phyloP scores from a whole-genome alignment of 2,797 vertebrate species.

The Acanthornis magna region DNA sequence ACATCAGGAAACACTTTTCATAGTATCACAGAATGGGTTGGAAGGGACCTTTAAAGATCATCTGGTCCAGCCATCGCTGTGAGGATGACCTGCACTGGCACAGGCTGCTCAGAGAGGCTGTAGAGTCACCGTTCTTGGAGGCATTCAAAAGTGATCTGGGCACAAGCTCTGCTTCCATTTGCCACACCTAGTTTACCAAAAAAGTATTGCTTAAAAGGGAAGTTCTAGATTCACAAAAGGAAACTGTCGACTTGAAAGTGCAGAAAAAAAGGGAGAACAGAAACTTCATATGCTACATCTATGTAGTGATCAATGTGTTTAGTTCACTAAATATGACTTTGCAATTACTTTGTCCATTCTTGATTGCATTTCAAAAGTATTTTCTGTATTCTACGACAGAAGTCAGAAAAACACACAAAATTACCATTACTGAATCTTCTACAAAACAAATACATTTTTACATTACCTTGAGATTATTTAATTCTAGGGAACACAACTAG shows the following conservation, averaged over 20 bases:
- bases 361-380: neutral
- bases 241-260: neutral
- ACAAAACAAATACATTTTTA: neutral
- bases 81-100: neutral
- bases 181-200: neutral
- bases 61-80: neutral
- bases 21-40: neutral
- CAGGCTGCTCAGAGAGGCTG: neutral
- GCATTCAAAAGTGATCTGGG: neutral
- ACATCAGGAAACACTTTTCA: neutral
- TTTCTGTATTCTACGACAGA: neutral
- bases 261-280: neutral
- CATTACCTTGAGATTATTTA: neutral
- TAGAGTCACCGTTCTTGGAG: neutral
- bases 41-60: neutral
- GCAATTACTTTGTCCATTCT: neutral
- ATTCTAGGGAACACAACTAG: neutral
- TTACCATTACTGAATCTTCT: neutral
- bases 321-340: neutral
- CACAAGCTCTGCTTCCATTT: neutral
- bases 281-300: neutral
- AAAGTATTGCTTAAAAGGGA: neutral
- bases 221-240: neutral
- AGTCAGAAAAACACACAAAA: neutral
- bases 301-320: accelerated